Evolutionary conservation across 2,113 vertebrate species (phyloP).

Genomic region (Cichladusa arquata): DNA sequence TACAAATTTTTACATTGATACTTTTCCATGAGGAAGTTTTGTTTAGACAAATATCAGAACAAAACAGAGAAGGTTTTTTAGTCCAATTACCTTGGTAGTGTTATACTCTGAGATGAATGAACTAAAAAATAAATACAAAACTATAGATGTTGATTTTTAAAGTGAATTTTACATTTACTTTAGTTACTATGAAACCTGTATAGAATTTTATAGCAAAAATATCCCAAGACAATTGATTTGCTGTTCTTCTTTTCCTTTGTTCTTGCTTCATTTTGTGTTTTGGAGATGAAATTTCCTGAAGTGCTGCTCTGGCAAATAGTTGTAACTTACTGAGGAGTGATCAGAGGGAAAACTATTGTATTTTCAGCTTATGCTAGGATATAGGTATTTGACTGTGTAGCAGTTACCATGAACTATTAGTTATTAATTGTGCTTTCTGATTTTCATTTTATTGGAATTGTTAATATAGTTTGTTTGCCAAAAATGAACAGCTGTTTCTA

Average conservation of each 20-base stretch:
- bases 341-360: background rate
- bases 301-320: background rate
- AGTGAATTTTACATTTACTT: background rate
- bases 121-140: background rate
- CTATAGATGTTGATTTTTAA: background rate
- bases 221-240: background rate
- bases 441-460: background rate
- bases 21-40: background rate
- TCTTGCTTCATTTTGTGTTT: background rate
- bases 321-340: background rate
- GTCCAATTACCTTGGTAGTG: background rate
- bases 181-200: background rate
- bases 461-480: background rate
- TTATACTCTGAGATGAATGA: background rate
- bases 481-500: background rate
- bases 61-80: rapidly evolving
- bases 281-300: background rate
- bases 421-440: background rate
- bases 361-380: background rate
- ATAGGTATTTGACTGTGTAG: background rate
- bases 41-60: background rate
- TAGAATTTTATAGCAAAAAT: background rate
- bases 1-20: background rate
- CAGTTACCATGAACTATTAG: background rate
- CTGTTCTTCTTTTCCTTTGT: background rate